phyloP scores from a whole-genome alignment of 2,113 vertebrate genomes.

The Takifugu flavidus region DNA sequence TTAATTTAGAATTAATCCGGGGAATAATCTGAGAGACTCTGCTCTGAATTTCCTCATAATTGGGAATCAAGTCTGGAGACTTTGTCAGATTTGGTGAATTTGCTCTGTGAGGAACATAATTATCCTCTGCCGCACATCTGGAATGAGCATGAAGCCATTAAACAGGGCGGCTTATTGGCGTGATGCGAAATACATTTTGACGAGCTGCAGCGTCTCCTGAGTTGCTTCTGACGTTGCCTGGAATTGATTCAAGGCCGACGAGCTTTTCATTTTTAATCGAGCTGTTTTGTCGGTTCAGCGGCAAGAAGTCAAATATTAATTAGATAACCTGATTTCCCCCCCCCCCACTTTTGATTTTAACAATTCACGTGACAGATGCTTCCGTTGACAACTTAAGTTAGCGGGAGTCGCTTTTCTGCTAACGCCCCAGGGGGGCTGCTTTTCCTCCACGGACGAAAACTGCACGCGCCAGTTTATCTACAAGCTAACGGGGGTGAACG shows the following conservation, averaged over 20 bases:
- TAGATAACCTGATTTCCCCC: constrained; percentile 14
- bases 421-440: constrained; percentile 5
- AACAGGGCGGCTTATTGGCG: constrained; percentile 2
- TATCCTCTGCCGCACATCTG: constrained; percentile 12
- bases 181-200: constrained; percentile 14
- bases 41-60: constrained; percentile 1
- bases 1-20: not conserved
- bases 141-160: constrained; percentile 10
- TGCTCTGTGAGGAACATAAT: not conserved
- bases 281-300: constrained; percentile 9
- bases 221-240: constrained; percentile 7
- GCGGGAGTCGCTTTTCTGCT: constrained; percentile 23
- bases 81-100: constrained; percentile 12
- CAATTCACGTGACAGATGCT: not conserved
- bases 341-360: not conserved
- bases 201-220: not conserved
- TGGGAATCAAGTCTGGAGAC: constrained; percentile 11
- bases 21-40: not conserved
- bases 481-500: constrained; percentile 38
- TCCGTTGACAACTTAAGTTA: not conserved
- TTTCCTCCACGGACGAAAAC: not conserved
- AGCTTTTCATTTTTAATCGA: constrained; percentile 25
- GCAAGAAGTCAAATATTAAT: not conserved
- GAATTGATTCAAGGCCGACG: constrained; percentile 3
- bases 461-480: constrained; percentile 41